These are phyloP conservation scores for Callyntrura sp. DNA, from an alignment of 2,888 invertebrate species.

Conservation along the genomic window DNA sequence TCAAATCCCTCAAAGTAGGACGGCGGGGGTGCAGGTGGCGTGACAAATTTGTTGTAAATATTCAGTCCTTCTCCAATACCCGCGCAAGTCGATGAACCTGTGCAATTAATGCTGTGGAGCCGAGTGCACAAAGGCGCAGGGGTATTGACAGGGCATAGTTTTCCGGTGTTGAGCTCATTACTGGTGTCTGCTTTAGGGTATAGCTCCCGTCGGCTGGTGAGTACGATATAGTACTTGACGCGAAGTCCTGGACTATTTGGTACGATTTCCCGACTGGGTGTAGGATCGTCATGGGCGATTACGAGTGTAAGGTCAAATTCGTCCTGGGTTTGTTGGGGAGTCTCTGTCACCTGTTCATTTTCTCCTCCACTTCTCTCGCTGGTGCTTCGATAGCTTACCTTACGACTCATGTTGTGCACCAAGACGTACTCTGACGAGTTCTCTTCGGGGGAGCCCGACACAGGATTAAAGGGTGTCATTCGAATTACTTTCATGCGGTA, in stretches of 20 bases:
- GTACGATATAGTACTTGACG: conserved; percentile 88
- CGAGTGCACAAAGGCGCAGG: conserved; percentile 78
- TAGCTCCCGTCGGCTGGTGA: conserved; percentile 88
- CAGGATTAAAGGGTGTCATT: conserved; percentile 86
- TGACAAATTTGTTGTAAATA: conserved; percentile 62
- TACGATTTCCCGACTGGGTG: conserved; percentile 82
- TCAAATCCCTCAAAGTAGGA: conserved; percentile 64
- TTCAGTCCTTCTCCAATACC: conserved; percentile 42
- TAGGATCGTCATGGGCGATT: conserved; percentile 87
- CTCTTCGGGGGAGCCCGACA: conserved; percentile 69
- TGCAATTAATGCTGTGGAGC: conserved; percentile 22
- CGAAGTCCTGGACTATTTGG: conserved; percentile 86
- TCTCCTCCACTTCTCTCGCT: conserved; percentile 86
- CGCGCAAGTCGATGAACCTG: conserved; percentile 15
- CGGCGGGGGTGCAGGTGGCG: conserved; percentile 69
- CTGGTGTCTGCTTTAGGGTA: conserved; percentile 89
- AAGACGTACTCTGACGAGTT: conserved; percentile 88
- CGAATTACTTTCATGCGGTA: conserved; percentile 90
- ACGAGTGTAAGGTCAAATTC: conserved; percentile 90
- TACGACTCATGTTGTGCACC: conserved; percentile 88
- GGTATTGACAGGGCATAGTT: conserved; percentile 87
- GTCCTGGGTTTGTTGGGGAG: conserved; percentile 86
- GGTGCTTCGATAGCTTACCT: conserved; percentile 87
- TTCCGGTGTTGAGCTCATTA: conserved; percentile 88
- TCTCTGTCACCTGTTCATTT: conserved; percentile 84